phyloP scores from a whole-genome alignment of 2,797 vertebrate species.

The Peromyscus melanophrys region DNA sequence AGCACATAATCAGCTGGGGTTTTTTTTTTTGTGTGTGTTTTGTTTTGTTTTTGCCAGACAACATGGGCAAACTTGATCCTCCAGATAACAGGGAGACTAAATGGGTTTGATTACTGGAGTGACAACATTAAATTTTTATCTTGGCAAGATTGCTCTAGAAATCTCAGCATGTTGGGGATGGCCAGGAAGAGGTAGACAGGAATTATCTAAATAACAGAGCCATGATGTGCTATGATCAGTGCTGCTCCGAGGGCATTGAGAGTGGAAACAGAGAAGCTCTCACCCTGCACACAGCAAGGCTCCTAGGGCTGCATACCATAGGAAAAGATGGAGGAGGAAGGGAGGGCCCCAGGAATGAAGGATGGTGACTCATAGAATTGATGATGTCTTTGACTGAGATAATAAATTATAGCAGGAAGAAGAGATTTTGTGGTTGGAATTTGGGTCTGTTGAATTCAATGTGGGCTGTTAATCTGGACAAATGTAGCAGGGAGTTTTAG shows the following conservation, averaged over 20 bases:
- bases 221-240: not conserved
- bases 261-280: not conserved
- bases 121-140: conserved; percentile 28
- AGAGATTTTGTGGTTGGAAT: conserved; percentile 43
- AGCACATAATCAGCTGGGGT: not conserved
- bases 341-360: not conserved
- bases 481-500: not conserved
- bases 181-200: not conserved
- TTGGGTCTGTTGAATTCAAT: conserved; percentile 38
- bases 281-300: not conserved
- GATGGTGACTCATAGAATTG: not conserved
- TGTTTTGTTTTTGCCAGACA: not conserved
- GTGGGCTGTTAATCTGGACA: conserved; percentile 29
- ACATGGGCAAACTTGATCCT: not conserved
- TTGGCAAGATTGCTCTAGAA: conserved; percentile 51
- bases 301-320: not conserved
- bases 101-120: conserved; percentile 2
- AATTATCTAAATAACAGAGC: not conserved
- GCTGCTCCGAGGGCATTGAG: not conserved
- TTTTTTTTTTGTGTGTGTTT: not conserved
- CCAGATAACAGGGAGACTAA: not conserved
- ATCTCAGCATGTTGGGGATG: not conserved
- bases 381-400: conserved; percentile 21
- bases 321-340: not conserved
- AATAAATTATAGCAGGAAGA: conserved; percentile 48